Conservation (phyloP, 1,140 invertebrate genomes). For the Araneus ventricosus region DNA sequence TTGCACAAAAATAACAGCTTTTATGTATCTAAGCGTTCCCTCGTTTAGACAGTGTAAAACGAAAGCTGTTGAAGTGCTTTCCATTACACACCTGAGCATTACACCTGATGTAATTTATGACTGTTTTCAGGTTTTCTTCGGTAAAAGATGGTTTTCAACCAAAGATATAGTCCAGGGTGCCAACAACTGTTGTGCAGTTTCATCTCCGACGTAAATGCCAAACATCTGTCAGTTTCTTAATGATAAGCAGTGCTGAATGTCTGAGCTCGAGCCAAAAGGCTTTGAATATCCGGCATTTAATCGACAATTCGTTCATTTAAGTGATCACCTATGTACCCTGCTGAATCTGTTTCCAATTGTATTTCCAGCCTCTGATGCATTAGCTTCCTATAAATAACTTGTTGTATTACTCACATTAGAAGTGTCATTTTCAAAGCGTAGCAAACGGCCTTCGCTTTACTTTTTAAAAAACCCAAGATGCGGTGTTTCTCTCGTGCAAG, state of each 20-base stretch:
- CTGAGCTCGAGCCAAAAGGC: neutral
- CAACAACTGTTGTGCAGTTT: neutral
- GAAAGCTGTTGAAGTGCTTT: neutral
- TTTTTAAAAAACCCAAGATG: conserved; percentile 31
- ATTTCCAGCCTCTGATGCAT: neutral
- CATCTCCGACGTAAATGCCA: neutral
- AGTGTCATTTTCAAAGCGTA: conserved; percentile 53
- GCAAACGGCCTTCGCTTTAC: conserved; percentile 43
- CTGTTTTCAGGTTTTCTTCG: neutral
- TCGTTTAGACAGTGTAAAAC: neutral
- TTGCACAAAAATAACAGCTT: neutral
- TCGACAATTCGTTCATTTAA: neutral
- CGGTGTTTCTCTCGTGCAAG: conserved; percentile 9
- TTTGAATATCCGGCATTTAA: neutral
- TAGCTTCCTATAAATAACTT: conserved; percentile 21
- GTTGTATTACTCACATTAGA: conserved; percentile 11
- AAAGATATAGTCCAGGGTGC: neutral
- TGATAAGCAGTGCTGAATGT: neutral
- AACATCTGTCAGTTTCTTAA: conserved; percentile 2
- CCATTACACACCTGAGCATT: neutral
- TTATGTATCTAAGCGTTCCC: neutral
- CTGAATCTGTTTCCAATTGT: neutral
- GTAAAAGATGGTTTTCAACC: neutral
- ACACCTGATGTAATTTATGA: neutral
- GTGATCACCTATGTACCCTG: neutral